These are phyloP conservation scores for Hylyphantes graminicola DNA, from an alignment of 1,140 invertebrate species.

Conservation along the genomic window DNA sequence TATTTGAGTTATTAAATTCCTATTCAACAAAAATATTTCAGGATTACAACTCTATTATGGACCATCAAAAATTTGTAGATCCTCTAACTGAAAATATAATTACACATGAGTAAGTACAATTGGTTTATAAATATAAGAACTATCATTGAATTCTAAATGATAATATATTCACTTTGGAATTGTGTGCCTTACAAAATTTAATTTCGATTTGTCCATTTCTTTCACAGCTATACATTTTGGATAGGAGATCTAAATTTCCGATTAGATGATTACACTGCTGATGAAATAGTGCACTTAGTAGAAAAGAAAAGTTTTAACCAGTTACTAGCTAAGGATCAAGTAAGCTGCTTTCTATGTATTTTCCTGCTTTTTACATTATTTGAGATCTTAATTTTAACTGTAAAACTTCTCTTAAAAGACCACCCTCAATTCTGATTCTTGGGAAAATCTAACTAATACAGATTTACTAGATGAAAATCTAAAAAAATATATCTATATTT, in stretches of 20 bases:
- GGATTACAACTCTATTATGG: conserved; percentile 85
- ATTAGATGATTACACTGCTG: conserved; percentile 74
- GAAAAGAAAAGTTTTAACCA: conserved; percentile 74
- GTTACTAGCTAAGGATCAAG: conserved; percentile 70
- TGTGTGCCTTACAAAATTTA: not conserved
- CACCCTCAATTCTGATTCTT: no score
- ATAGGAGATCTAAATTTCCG: conserved; percentile 95
- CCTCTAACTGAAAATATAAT: conserved; percentile 83
- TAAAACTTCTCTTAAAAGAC: no score
- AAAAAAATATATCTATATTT: no score
- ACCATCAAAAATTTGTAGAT: conserved; percentile 72
- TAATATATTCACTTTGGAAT: not conserved
- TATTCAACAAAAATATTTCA: no score
- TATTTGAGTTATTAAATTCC: no score
- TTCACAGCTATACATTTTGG: conserved; percentile 90
- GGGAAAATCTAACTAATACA: no score
- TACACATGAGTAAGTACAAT: conserved; percentile 85
- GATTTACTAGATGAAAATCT: no score
- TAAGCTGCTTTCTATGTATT: conserved; percentile 47
- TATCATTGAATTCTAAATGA: not conserved
- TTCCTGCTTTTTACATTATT: not conserved
- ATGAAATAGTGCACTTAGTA: conserved; percentile 77
- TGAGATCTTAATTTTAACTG: no score
- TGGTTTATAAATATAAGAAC: not conserved
- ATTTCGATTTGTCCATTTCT: conserved; percentile 19